phyloP scores from a whole-genome alignment of 2,888 invertebrate genomes.

The Endomychus coccineus region DNA sequence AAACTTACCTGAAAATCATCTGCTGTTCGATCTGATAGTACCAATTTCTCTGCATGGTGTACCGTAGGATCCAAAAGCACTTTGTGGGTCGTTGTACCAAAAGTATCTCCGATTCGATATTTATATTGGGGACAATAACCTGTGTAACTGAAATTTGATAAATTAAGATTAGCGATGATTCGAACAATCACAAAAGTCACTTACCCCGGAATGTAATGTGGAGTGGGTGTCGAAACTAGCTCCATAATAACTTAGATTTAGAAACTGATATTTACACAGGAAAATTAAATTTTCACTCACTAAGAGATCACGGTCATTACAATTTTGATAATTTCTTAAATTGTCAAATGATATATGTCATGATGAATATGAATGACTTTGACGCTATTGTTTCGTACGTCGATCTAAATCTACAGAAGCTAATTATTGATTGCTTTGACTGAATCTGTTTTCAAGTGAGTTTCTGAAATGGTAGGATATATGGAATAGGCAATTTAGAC shows the following conservation, averaged over 20 bases:
- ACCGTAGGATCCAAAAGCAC: conserved; percentile 66
- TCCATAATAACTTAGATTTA: conserved; percentile 43
- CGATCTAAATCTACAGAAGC: too few relatives aligned
- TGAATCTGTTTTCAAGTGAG: too few relatives aligned
- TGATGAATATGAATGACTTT: too few relatives aligned
- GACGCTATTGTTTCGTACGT: too few relatives aligned
- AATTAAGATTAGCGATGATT: background rate
- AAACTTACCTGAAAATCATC: conserved; percentile 56
- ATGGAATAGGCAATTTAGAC: too few relatives aligned
- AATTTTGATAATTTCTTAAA: too few relatives aligned
- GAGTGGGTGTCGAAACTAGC: conserved; percentile 57
- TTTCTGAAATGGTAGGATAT: too few relatives aligned
- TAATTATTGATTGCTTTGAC: too few relatives aligned
- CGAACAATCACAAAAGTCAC: conserved; percentile 23
- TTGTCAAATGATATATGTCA: too few relatives aligned
- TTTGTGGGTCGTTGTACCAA: conserved; percentile 67
- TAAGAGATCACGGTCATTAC: too few relatives aligned
- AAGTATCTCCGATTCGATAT: conserved; percentile 67
- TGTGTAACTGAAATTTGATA: conserved; percentile 70
- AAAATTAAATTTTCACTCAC: too few relatives aligned
- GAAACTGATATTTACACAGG: too few relatives aligned
- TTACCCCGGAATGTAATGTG: conserved; percentile 70
- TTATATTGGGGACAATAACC: conserved; percentile 71
- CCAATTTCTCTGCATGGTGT: conserved; percentile 62
- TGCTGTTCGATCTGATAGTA: conserved; percentile 55